Evolutionary conservation across 2,888 invertebrate genomes (phyloP), one percentile per base, ranked within the genome.

Genomic region (Melikaiella ostensackeni): DNA sequence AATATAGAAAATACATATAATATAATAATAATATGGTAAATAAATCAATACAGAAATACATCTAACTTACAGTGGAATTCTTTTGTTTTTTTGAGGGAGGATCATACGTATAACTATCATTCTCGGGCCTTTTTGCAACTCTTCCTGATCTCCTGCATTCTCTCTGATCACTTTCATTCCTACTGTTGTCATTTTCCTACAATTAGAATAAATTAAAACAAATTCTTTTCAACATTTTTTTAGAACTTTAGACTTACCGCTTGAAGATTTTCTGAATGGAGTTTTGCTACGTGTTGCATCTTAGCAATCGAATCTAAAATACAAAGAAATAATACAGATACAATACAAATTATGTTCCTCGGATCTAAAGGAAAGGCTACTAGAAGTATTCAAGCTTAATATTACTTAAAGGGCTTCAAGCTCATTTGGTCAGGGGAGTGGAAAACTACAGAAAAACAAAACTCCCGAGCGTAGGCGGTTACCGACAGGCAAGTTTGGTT

Each of bases 71-170:
- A 16, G 46, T n/a, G 24, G 46, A 30, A n/a, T 19, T 30, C 46
- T 70, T 70, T n/a, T 50, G 70, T 70, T 46, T 27, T n/a, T 70
- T 70, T 11, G 70, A 19, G 9, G 27, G n/a, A 50, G 8, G n/a
- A n/a, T 50, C 70, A 30, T 70, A 70, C 0, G 70, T 1, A 50
- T 27, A 50, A 46, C 46, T 42, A 27, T 70, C 24, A 70, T 30
- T 19, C 0, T 70, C 70, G 8, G 27, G 50, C 27, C 50, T 70
- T 50, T 50, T 46, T 33, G 3, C 4, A 50, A 50, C 11, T 50
- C 70, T 70, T 50, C 70, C 70, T 2, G 46, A 70, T 30, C 70
- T 46, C 5, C 42, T 46, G 11, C 27, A 46, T 27, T 70, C 70
- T n/a, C 46, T 50, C 11, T 50, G 50, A n/a, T 70, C 70, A 8